Percentiles rank a stretch among this genome's conserved stretches.
Conservation (phyloP, 2,888 invertebrate species). For the Galeopsomyia nigrocyanea region DNA sequence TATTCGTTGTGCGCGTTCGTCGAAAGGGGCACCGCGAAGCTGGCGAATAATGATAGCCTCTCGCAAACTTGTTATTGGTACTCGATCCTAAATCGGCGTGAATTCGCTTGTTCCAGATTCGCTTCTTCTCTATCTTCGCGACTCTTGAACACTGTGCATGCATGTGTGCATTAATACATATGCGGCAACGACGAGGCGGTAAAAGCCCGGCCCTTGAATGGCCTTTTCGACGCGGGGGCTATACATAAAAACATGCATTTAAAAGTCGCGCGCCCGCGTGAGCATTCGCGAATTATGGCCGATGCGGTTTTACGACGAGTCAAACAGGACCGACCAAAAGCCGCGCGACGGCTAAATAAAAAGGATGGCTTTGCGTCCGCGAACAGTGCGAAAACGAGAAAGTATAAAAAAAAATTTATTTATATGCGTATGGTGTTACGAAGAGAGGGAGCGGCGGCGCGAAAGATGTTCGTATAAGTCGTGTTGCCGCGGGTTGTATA, state of each 20-base stretch:
- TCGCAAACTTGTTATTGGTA: constrained; percentile 21
- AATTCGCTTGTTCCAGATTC: constrained; percentile 17
- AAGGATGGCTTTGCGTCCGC: constrained; percentile 8
- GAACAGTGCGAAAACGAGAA: neutral
- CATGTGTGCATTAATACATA: neutral
- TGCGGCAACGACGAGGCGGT: neutral
- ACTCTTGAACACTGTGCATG: no score
- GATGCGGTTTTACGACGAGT: constrained; percentile 50
- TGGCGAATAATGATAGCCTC: constrained; percentile 17
- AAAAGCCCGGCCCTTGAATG: neutral
- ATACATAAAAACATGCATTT: constrained; percentile 44
- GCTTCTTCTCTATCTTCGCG: neutral
- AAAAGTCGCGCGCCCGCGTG: constrained; percentile 47
- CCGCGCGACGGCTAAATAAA: constrained; percentile 46
- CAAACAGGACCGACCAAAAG: constrained; percentile 49
- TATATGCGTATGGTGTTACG: neutral
- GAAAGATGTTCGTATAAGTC: constrained; percentile 15
- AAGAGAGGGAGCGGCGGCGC: neutral
- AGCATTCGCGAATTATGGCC: constrained; percentile 36
- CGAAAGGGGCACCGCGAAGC: constrained; percentile 21
- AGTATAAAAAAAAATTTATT: neutral
- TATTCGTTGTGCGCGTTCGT: neutral
- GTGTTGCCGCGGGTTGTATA: neutral
- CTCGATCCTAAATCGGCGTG: constrained; percentile 28
- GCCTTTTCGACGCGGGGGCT: neutral